phyloP scores from a whole-genome alignment of 2,797 vertebrate genomes.

The Gymnocypris eckloni region DNA sequence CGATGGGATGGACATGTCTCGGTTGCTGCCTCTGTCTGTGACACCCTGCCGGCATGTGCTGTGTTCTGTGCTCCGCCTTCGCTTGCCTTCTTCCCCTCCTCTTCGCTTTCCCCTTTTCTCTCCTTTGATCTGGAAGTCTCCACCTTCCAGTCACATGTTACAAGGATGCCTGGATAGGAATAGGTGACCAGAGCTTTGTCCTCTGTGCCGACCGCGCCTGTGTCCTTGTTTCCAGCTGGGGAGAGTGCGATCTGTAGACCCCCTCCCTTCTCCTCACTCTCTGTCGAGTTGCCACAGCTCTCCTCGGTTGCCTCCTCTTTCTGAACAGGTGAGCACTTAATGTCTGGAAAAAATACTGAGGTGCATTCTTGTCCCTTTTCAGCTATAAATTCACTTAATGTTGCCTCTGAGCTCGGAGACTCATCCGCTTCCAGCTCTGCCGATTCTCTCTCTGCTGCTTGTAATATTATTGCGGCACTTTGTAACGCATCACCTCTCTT shows the following conservation, averaged over 20 bases:
- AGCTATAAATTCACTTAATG: conserved; percentile 59
- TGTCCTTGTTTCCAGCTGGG: conserved; percentile 66
- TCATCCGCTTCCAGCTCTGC: conserved; percentile 58
- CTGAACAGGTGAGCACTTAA: conserved; percentile 68
- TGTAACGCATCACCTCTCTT: conserved; percentile 69
- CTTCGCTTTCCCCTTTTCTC: conserved; percentile 59
- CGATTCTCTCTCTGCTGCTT: conserved; percentile 61
- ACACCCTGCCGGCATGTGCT: conserved; percentile 70
- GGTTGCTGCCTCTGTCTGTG: conserved; percentile 71
- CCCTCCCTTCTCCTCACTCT: conserved; percentile 68
- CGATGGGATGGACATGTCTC: conserved; percentile 71
- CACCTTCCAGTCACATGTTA: conserved; percentile 69
- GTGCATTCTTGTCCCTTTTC: conserved; percentile 48
- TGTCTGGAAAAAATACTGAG: conserved; percentile 67
- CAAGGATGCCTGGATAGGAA: conserved; percentile 65
- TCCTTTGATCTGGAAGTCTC: conserved; percentile 67
- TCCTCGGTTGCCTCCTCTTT: conserved; percentile 64
- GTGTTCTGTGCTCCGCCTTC: conserved; percentile 70
- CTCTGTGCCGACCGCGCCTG: conserved; percentile 62
- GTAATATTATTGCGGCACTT: conserved; percentile 66
- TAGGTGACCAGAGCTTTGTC: conserved; percentile 47
- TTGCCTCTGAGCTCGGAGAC: conserved; percentile 62
- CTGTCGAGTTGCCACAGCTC: conserved; percentile 71
- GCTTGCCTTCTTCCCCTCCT: conserved; percentile 58
- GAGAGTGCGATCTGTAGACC: conserved; percentile 60